Evolutionary conservation across 2,888 invertebrate genomes (phyloP).

Genomic region (Tiliacea aurago): DNA sequence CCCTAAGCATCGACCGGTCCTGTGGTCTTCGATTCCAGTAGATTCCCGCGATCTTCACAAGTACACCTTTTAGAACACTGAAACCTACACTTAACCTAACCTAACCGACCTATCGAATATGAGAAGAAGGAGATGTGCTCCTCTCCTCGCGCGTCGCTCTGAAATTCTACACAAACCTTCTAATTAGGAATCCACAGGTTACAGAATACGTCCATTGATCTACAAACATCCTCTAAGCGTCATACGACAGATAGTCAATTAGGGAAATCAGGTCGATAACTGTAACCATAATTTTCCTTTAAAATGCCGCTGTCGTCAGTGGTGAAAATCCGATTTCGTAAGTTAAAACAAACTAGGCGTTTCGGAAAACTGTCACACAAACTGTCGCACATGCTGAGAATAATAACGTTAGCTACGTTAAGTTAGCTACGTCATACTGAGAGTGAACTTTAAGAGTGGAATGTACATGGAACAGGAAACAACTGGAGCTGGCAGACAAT

Average conservation of each 20-base stretch:
- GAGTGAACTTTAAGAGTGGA: not conserved
- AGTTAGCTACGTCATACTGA: constrained; percentile 27
- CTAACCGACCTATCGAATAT: too few species aligned
- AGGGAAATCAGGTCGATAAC: constrained; percentile 1
- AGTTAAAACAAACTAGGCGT: not conserved
- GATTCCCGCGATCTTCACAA: too few species aligned
- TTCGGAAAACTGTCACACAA: constrained; percentile 12
- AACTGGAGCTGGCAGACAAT: not conserved
- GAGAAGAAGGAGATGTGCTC: too few species aligned
- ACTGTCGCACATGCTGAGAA: not conserved
- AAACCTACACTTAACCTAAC: too few species aligned
- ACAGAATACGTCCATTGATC: not conserved
- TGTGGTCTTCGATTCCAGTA: too few species aligned
- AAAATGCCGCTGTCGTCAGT: constrained; percentile 2
- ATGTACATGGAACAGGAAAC: constrained; percentile 31
- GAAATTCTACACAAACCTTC: not conserved
- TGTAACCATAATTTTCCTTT: constrained; percentile 1
- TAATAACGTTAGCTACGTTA: not conserved
- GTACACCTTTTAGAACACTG: not conserved
- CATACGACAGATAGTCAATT: not conserved
- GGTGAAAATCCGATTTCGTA: constrained; percentile 12
- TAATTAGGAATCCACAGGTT: not conserved
- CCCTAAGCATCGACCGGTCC: too few species aligned
- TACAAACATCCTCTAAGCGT: not conserved
- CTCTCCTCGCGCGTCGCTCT: not conserved